Evolutionary conservation across 2,113 vertebrate genomes (phyloP).

Genomic region (Pygoscelis antarcticus): DNA sequence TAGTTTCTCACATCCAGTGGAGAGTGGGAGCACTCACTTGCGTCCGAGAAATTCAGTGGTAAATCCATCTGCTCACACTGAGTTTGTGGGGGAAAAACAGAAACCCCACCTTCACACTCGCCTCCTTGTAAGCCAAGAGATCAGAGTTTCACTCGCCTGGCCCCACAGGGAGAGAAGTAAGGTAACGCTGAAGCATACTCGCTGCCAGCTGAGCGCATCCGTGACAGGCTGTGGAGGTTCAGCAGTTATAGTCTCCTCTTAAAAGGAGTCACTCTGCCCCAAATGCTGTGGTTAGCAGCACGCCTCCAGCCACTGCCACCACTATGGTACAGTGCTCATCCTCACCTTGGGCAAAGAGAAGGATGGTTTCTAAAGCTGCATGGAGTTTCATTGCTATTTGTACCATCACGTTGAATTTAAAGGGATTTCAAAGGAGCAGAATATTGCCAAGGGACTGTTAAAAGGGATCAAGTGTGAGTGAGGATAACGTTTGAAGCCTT

Average conservation of each 20-base stretch:
- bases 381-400: background rate
- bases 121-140: background rate
- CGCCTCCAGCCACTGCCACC: background rate
- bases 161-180: background rate
- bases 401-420: background rate
- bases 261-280: background rate
- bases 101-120: background rate
- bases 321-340: background rate
- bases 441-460: background rate
- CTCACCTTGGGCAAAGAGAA: background rate
- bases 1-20: background rate
- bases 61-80: background rate
- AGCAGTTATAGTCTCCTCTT: background rate
- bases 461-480: background rate
- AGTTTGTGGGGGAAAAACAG: background rate
- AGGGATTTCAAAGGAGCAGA: background rate
- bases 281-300: background rate
- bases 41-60: background rate
- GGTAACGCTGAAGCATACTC: background rate
- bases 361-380: background rate
- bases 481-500: background rate
- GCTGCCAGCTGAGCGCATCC: background rate
- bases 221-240: accelerated
- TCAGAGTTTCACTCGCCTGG: background rate
- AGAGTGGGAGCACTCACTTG: background rate